These are phyloP conservation scores for Myiozetetes cayanensis DNA, from an alignment of 2,113 vertebrate species.

Conservation along the genomic window DNA sequence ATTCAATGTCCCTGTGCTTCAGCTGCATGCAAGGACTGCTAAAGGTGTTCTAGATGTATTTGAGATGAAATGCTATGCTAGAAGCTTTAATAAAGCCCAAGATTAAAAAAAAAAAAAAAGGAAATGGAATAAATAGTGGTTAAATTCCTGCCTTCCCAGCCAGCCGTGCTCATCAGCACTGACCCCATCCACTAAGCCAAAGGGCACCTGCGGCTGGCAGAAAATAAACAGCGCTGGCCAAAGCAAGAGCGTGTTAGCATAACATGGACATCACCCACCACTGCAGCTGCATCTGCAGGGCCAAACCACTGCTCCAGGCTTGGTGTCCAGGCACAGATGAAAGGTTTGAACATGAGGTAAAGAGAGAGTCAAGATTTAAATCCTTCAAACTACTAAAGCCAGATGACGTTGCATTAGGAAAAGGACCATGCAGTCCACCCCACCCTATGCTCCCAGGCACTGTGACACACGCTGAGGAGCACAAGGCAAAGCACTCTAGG, in stretches of 20 bases:
- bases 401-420: neutral
- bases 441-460: neutral
- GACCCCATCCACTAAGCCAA: neutral
- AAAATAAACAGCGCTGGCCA: neutral
- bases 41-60: constrained; percentile 46
- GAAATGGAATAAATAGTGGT: neutral
- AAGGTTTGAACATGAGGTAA: neutral
- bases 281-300: neutral
- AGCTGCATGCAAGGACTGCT: constrained; percentile 50
- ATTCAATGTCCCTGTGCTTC: constrained; percentile 41
- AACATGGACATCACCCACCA: rapidly evolving
- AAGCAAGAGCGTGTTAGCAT: neutral
- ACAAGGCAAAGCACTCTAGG: neutral
- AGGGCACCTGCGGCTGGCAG: neutral
- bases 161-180: neutral
- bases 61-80: constrained; percentile 43
- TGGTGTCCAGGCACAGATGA: neutral
- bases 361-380: neutral
- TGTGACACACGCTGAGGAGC: neutral
- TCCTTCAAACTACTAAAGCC: neutral
- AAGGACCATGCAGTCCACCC: neutral
- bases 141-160: neutral
- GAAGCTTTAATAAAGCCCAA: constrained; percentile 53
- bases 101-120: neutral
- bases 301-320: neutral